A percentile compares a stretch with the other conserved stretches of the same genome.
These are phyloP conservation scores for Sipha flava DNA, from an alignment of 1,140 invertebrate species.

Conservation along the genomic window DNA sequence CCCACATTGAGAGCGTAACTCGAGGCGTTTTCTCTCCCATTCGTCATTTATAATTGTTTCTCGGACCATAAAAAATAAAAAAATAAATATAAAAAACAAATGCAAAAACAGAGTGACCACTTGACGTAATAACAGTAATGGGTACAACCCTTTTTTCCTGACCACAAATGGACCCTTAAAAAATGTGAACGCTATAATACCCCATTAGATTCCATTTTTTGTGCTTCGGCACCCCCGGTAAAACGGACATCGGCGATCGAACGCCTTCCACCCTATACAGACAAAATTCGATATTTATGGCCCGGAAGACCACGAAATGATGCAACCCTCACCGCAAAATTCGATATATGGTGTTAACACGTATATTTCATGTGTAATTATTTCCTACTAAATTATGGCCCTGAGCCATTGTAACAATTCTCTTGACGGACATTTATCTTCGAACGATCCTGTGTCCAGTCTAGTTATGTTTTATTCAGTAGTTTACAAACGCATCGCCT, in stretches of 20 bases:
- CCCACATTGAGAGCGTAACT: not conserved
- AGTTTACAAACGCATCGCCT: not conserved
- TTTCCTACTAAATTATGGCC: not conserved
- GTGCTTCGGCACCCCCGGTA: not conserved
- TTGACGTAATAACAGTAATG: slow-evolving; percentile 7
- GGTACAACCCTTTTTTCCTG: slow-evolving; percentile 5
- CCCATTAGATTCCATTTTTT: slow-evolving; percentile 26
- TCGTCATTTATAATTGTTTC: slow-evolving; percentile 16
- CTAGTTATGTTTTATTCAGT: not conserved
- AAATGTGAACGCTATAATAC: not conserved
- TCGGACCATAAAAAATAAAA: not conserved
- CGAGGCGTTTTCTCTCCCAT: not conserved
- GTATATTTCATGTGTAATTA: slow-evolving; percentile 20
- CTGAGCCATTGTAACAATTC: not conserved
- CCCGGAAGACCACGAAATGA: slow-evolving; percentile 1
- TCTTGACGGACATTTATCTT: slow-evolving; percentile 27
- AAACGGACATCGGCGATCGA: slow-evolving; percentile 7
- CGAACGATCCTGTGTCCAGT: not conserved
- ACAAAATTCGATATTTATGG: slow-evolving; percentile 21
- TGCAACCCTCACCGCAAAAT: not conserved
- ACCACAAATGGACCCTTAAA: slow-evolving; percentile 20
- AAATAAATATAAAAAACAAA: not conserved
- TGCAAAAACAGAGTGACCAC: not conserved
- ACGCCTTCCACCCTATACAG: not conserved
- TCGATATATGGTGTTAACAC: slow-evolving; percentile 2